Base-by-base conservation (phyloP, 2,797 vertebrate species). In the Rhynchotus rufescens region DNA sequence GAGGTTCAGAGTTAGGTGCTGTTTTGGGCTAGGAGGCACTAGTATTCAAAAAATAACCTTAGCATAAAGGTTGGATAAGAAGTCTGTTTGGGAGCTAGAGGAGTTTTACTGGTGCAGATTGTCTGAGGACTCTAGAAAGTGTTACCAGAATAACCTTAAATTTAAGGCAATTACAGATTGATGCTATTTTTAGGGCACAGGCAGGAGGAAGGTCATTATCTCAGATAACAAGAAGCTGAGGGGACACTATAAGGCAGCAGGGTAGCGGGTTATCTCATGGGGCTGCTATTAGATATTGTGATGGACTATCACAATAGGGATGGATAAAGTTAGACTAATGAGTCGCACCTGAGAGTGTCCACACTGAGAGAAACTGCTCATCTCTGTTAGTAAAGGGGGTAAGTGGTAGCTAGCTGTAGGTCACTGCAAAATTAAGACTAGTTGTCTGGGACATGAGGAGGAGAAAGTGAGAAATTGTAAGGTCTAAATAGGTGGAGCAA, bases 351-450 rank as follows among this genome's bases (percentile, higher is more conserved):
- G 26, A 69, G 61, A 36, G 15, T 19, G 4, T 21, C 16, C 19
- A 26, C 66, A 26, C 66, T 54, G 22, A 61, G 47, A 75, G 23
- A 57, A 57, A 19, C 8, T 7, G 17, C 42, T 84, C 16, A 4
- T 15, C 34, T 62, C 38, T 77, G 36, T 15, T n/a, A 80, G n/a
- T 0, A 0, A 20, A 49, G 38, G 13, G 54, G 8, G 4, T 40
- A 42, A 71, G 13, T 1, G 1, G 28, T 11, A 5, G 13, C 47
- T 11, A 5, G 11, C 42, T 76, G 13, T 10, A n/a, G 22, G 8
- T 15, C 12, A 57, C 4, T 17, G 20, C 4, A 51, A 74, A 84
- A 61, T 51, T 25, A 9, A 17, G 22, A 12, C 30, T 84, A 20
- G 2, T 28, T 86, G 26, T 57, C 15, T 34, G n/a, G 67, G 23